These are phyloP conservation scores for Chiloscyllium plagiosum DNA, from an alignment of 2,113 vertebrate genomes.

Conservation along the genomic window DNA sequence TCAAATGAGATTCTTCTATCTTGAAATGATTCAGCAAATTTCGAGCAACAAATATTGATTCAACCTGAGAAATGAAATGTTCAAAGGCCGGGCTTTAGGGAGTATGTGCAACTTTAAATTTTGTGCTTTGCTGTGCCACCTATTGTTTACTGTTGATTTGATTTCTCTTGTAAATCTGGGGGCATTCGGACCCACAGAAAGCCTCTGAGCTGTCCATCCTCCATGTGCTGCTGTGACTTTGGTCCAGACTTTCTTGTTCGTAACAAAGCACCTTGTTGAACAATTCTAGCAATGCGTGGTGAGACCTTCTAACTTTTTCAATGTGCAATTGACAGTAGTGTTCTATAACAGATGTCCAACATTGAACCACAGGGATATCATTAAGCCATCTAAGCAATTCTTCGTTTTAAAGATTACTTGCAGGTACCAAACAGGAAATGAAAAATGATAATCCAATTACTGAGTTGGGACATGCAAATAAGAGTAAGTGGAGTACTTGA, in stretches of 20 bases:
- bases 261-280: background rate
- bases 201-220: background rate
- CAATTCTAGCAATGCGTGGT: background rate
- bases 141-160: background rate
- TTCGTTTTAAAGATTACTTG: background rate
- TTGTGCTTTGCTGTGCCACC: background rate
- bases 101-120: background rate
- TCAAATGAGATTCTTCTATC: background rate
- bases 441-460: background rate
- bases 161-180: background rate
- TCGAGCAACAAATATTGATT: background rate
- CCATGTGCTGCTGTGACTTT: too few species aligned
- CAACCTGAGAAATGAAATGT: background rate
- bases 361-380: background rate
- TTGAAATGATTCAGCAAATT: background rate
- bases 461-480: background rate
- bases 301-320: background rate
- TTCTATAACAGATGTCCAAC: background rate
- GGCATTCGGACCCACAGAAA: too few species aligned
- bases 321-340: background rate
- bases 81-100: background rate
- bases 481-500: background rate
- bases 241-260: too few species aligned
- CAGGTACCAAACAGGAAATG: background rate
- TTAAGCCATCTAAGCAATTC: background rate